phyloP scores from a whole-genome alignment of 2,888 invertebrate genomes.

The Epinotia nisella region DNA sequence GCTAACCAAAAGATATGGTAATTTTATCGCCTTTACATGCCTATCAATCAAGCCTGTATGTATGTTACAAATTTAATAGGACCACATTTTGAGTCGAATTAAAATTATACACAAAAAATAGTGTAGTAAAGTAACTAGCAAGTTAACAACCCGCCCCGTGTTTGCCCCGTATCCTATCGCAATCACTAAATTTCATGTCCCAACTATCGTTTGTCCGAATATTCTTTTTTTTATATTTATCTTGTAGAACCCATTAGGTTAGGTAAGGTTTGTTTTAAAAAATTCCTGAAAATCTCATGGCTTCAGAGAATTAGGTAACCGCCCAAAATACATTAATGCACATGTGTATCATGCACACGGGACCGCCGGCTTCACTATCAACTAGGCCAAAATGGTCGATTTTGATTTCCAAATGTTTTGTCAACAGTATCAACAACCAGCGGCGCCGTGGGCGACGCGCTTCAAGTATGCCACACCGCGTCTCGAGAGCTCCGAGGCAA shows the following conservation, averaged over 20 bases:
- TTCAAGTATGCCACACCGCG: constrained; percentile 89
- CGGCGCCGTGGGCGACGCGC: constrained; percentile 87
- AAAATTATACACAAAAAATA: background rate
- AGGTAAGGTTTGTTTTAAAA: too few species aligned
- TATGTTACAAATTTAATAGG: background rate
- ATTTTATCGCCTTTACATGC: background rate
- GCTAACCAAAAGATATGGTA: background rate
- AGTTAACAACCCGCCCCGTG: background rate
- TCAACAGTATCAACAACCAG: constrained; percentile 87
- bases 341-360: too few species aligned
- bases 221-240: too few species aligned
- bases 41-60: constrained; percentile 3
- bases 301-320: too few species aligned
- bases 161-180: too few species aligned
- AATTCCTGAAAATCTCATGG: too few species aligned
- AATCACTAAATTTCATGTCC: too few species aligned
- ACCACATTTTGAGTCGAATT: background rate
- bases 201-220: too few species aligned
- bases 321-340: too few species aligned
- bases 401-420: background rate
- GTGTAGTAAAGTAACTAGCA: too few species aligned
- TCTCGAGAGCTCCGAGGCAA: constrained; percentile 88
- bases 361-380: too few species aligned
- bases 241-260: too few species aligned
- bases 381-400: background rate